Percentiles rank a stretch among this genome's conserved stretches.
These are phyloP conservation scores for Araneus ventricosus DNA, from an alignment of 1,140 invertebrate species.

Conservation along the genomic window DNA sequence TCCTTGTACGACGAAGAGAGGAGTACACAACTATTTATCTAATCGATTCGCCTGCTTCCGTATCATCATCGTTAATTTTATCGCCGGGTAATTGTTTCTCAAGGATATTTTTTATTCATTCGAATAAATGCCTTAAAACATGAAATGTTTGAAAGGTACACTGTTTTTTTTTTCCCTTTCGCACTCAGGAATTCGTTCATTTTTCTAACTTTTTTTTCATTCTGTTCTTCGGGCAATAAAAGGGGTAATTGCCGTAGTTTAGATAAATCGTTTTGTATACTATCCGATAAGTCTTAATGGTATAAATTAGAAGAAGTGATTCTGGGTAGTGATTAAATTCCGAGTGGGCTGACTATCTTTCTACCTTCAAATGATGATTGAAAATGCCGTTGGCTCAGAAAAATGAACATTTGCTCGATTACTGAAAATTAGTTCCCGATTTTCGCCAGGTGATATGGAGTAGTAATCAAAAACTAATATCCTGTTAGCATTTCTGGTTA, in stretches of 20 bases:
- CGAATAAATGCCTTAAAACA: conserved; percentile 31
- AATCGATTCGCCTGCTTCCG: conserved; percentile 11
- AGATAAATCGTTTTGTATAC: conserved; percentile 22
- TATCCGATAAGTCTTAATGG: conserved; percentile 4
- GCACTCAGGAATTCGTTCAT: not conserved
- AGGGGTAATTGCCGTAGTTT: not conserved
- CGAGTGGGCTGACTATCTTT: not conserved
- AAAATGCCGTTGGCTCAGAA: not conserved
- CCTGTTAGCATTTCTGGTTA: conserved; percentile 16
- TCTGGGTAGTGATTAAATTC: not conserved
- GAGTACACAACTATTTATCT: conserved; percentile 47
- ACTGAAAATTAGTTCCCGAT: conserved; percentile 3
- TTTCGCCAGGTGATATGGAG: not conserved
- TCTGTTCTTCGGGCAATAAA: not conserved
- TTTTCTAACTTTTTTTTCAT: not conserved
- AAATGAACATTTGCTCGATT: not conserved
- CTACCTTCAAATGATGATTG: conserved; percentile 12
- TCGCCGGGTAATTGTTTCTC: conserved; percentile 3
- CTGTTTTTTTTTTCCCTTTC: not conserved
- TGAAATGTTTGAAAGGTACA: not conserved
- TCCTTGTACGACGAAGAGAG: not conserved
- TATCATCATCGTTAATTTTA: conserved; percentile 52
- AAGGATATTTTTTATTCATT: conserved; percentile 4
- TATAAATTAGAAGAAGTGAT: conserved; percentile 27
- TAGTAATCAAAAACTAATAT: conserved; percentile 30